phyloP scores from a whole-genome alignment of 2,888 invertebrate genomes.

The Aethes cnicana region DNA sequence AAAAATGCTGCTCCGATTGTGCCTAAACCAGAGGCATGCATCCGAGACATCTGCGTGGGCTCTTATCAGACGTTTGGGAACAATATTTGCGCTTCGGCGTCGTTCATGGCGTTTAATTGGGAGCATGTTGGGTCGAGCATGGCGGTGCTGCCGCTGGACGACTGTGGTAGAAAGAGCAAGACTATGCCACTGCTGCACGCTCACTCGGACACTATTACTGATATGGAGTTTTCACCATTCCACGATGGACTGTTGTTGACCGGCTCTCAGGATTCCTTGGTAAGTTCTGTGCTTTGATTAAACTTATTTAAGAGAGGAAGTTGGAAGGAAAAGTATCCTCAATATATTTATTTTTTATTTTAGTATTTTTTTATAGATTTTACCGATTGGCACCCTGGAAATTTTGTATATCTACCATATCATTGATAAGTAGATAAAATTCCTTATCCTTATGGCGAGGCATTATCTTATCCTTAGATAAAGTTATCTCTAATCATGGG shows the following conservation, averaged over 20 bases:
- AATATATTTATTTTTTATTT: no score
- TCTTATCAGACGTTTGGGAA: slow-evolving; percentile 97
- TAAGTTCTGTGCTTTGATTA: slow-evolving; percentile 53
- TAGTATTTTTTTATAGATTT: no score
- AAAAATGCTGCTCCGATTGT: slow-evolving; percentile 98
- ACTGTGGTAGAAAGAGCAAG: slow-evolving; percentile 94
- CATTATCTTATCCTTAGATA: slow-evolving; percentile 9
- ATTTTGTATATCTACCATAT: neutral
- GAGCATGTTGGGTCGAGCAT: slow-evolving; percentile 95
- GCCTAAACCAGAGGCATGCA: slow-evolving; percentile 95
- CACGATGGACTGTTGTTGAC: slow-evolving; percentile 96
- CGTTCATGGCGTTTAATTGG: slow-evolving; percentile 97
- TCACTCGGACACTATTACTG: slow-evolving; percentile 95
- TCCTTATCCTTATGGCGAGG: neutral
- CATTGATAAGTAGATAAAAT: slow-evolving; percentile 8
- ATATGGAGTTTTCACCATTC: slow-evolving; percentile 97
- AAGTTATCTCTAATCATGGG: neutral
- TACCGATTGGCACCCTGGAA: neutral
- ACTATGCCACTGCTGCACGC: slow-evolving; percentile 93
- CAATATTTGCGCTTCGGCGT: slow-evolving; percentile 95
- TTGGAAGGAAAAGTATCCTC: no score
- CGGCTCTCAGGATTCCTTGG: slow-evolving; percentile 93
- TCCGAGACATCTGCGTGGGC: slow-evolving; percentile 94
- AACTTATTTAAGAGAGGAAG: neutral
- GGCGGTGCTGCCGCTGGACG: slow-evolving; percentile 93